Percentiles rank a stretch among this genome's conserved stretches.
Evolutionary conservation across 2,797 vertebrate species (phyloP).

Genomic region (Perodicticus potto): DNA sequence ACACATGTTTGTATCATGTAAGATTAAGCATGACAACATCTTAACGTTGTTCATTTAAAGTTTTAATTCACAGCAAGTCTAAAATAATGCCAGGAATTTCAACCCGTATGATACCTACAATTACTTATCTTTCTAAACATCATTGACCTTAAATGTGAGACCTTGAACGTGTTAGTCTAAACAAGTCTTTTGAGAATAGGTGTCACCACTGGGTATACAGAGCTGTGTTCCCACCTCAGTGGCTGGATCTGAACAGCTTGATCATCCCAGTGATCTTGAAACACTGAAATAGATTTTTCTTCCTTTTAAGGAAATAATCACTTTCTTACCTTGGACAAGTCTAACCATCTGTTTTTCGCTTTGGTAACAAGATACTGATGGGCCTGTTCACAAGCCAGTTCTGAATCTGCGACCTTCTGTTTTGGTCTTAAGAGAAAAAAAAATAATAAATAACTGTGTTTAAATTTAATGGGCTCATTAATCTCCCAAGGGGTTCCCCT

Average conservation of each 20-base stretch:
- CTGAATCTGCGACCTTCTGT: constrained; percentile 84
- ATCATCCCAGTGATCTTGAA: fast-evolving
- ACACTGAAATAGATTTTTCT: neutral
- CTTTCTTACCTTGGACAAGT: constrained; percentile 90
- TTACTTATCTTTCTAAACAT: neutral
- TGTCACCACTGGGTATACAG: fast-evolving
- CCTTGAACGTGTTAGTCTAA: neutral
- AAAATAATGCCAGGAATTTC: neutral
- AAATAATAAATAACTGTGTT: constrained; percentile 63
- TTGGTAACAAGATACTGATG: constrained; percentile 90
- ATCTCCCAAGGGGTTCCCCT: constrained; percentile 67
- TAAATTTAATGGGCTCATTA: constrained; percentile 70
- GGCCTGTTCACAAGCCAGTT: constrained; percentile 90
- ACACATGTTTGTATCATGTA: neutral
- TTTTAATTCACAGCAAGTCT: neutral
- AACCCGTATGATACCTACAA: neutral
- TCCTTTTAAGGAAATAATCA: constrained; percentile 70
- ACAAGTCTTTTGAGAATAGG: neutral
- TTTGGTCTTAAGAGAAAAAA: constrained; percentile 85
- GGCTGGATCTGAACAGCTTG: neutral
- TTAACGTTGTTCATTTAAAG: neutral
- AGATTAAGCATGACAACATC: neutral
- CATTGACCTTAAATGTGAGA: neutral
- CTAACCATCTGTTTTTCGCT: constrained; percentile 89
- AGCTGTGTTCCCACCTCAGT: neutral